Base-by-base conservation (phyloP, 2,888 invertebrate genomes). In the Sinotaia quadrata region DNA sequence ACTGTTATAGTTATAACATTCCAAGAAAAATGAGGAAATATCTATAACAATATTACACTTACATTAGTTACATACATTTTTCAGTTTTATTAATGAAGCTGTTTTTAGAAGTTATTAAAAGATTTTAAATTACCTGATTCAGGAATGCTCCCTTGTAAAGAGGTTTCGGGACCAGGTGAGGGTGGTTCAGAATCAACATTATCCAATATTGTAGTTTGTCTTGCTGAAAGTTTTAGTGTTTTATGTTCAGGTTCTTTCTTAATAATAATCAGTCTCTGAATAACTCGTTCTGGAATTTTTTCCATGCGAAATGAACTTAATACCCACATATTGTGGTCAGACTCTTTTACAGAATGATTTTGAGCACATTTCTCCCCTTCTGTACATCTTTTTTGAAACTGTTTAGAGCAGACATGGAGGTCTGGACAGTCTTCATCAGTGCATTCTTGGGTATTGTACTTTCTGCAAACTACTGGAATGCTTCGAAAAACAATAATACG, bases 401-500 rank as follows among this genome's bases (percentile, higher is more conserved):
- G 2, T 8, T 34, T n/a, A n/a, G 57, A n/a, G 33, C 34, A 29
- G 7, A n/a, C 57, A 24, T 34, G 47, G 21, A 47, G 33, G 5
- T 61, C 21, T 27, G 10, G 47, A 27, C 29, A 27, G 12, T 37
- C 49, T 7, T 62, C 52, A 37, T 10, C 27, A 10, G 15, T n/a
- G 37, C 62, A 62, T 4, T 18, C 51, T 27, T 31, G 18, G n/a
- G 27, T 52, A 37, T 52, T 52, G 37, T 49, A 62, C 27, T 34
- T 62, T 4, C 29, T 34, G 21, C 62, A 62, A 27, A 62, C 62
- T 18, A 34, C 34, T 8, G 51, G 51, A n/a, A n/a, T 27, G 33
- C 62, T 62, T 15, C 52, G 34, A 4, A 51, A 27, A 29, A 52
- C 27, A 36, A 62, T 62, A n/a, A n/a, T 62, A 7, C 52, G 51